phyloP scores from a whole-genome alignment of 2,113 vertebrate genomes.

The human region DNA sequence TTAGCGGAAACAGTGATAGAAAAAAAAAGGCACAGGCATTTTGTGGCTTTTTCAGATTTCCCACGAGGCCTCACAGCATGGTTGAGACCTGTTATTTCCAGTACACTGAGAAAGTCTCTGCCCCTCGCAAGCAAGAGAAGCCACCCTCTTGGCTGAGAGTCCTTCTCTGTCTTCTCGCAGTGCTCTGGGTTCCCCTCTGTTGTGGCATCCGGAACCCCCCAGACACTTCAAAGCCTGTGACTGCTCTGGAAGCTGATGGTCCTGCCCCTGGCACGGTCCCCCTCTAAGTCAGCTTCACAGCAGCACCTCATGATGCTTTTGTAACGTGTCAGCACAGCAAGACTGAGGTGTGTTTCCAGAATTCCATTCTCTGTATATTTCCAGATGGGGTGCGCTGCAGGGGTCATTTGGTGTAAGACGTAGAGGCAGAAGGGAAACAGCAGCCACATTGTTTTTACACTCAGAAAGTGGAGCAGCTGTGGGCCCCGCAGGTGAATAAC shows the following conservation, averaged over 20 bases:
- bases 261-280: neutral
- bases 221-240: too few relatives aligned
- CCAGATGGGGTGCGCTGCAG: too few relatives aligned
- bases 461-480: neutral
- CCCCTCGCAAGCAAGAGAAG: neutral
- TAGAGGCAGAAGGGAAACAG: neutral
- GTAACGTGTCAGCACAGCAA: neutral
- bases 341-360: neutral
- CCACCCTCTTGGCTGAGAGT: rapidly evolving
- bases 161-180: neutral
- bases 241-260: neutral
- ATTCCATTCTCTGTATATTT: neutral
- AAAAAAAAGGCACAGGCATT: neutral
- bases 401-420: neutral
- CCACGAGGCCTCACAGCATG: neutral
- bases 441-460: neutral
- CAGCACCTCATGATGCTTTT: neutral
- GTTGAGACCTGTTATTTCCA: neutral
- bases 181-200: neutral
- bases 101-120: neutral
- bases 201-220: neutral
- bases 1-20: neutral
- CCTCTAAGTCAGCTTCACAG: neutral
- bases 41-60: neutral
- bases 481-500: neutral